phyloP scores from a whole-genome alignment of 2,113 vertebrate species.

The Triplophysa dalaica region DNA sequence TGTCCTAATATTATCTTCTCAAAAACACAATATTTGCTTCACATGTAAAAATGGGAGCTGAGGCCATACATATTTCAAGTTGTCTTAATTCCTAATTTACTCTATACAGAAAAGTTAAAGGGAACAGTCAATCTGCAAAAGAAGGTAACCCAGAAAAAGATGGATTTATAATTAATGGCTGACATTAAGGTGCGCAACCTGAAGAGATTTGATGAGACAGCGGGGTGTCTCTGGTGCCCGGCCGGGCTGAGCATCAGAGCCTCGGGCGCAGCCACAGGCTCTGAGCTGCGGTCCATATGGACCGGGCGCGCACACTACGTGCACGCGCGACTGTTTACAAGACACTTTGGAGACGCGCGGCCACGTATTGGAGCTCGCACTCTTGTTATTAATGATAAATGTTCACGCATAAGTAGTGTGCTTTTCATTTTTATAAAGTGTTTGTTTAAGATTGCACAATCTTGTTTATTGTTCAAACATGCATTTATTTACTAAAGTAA shows the following conservation, averaged over 20 bases:
- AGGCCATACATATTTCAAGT: neutral
- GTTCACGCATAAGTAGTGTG: neutral
- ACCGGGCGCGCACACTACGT: slow-evolving; percentile 14
- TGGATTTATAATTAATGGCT: slow-evolving; percentile 56
- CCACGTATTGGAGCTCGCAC: neutral
- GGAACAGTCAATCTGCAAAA: slow-evolving; percentile 35
- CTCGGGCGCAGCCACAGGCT: slow-evolving; percentile 54
- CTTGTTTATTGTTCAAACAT: neutral
- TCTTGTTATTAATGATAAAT: neutral
- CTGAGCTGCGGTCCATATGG: slow-evolving; percentile 54
- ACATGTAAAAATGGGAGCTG: no score
- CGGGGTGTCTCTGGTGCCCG: slow-evolving; percentile 14
- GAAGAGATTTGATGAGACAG: slow-evolving; percentile 30
- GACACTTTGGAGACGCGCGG: neutral
- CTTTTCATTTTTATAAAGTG: neutral
- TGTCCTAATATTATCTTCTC: neutral
- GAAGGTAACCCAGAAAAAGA: slow-evolving; percentile 17
- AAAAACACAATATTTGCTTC: neutral
- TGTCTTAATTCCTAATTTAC: slow-evolving; percentile 53
- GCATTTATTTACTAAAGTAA: neutral
- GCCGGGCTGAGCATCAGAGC: slow-evolving; percentile 22
- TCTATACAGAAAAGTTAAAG: slow-evolving; percentile 23
- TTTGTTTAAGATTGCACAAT: neutral
- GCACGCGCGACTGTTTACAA: neutral
- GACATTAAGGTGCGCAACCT: slow-evolving; percentile 53